Evolutionary conservation across 2,113 vertebrate species (phyloP).

Genomic region (Probosciger aterrimus): DNA sequence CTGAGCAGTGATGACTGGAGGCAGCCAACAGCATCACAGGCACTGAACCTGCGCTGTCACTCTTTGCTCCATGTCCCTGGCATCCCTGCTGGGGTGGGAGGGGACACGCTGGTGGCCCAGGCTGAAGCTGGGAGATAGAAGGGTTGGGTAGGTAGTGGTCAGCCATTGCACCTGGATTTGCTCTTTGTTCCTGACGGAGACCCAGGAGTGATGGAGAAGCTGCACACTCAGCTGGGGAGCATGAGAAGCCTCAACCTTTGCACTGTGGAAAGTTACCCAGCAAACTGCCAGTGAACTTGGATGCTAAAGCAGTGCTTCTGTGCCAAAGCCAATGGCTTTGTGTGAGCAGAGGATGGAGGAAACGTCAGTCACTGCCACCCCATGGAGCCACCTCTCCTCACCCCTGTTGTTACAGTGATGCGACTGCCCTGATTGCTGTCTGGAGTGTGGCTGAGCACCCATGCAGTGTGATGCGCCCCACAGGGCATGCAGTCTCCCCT

Average conservation of each 20-base stretch:
- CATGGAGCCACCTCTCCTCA: neutral
- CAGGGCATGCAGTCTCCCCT: neutral
- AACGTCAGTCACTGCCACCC: neutral
- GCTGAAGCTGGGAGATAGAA: neutral
- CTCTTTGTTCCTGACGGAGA: neutral
- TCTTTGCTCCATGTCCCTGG: neutral
- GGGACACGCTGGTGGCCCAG: neutral
- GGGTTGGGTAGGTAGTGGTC: neutral
- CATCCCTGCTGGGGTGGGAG: neutral
- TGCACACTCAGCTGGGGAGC: neutral
- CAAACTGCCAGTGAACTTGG: neutral
- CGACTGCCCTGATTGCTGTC: accelerated
- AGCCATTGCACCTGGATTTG: neutral
- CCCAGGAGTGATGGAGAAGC: neutral
- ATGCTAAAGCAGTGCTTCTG: accelerated
- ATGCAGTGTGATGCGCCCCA: accelerated
- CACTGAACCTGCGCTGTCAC: neutral
- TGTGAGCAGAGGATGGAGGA: neutral
- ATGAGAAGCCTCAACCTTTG: neutral
- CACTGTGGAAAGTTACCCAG: neutral
- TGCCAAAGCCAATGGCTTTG: neutral
- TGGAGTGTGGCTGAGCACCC: neutral
- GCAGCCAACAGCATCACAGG: neutral
- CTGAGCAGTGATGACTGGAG: accelerated
- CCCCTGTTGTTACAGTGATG: neutral